Evolutionary conservation across 2,113 vertebrate species (phyloP).

Genomic region (Cyprinodon tularosa): DNA sequence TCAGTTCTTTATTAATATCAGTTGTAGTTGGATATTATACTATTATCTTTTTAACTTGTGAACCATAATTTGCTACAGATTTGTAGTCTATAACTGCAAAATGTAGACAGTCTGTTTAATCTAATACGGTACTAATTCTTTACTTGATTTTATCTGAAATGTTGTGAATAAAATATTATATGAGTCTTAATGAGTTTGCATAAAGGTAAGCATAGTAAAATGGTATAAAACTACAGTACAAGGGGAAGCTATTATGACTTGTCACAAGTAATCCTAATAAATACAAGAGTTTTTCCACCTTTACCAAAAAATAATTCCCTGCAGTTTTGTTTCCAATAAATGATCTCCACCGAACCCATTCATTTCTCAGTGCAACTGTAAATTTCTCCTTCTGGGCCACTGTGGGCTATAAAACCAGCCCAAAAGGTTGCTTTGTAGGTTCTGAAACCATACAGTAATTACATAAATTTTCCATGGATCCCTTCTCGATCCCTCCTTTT

Average conservation of each 20-base stretch:
- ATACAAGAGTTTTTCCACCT: conserved; percentile 12
- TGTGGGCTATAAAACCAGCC: conserved; percentile 21
- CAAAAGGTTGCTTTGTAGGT: conserved; percentile 21
- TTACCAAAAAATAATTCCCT: conserved; percentile 17
- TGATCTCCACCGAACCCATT: conserved; percentile 12
- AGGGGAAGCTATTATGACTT: conserved; percentile 17
- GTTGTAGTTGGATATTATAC: conserved; percentile 19
- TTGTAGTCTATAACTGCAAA: background rate
- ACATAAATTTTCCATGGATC: conserved; percentile 38
- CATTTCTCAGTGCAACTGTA: conserved; percentile 29
- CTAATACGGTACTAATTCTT: background rate
- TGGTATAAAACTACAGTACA: background rate
- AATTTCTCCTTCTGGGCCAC: conserved; percentile 28
- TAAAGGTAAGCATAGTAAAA: background rate
- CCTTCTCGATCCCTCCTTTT: conserved; percentile 34
- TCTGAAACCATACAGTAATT: conserved; percentile 45
- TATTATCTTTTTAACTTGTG: conserved; percentile 12
- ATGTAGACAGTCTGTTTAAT: conserved; percentile 14
- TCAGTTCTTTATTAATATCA: conserved; percentile 6
- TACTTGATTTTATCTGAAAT: background rate
- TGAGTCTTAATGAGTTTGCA: conserved; percentile 8
- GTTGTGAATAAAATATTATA: background rate
- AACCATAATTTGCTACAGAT: conserved; percentile 5
- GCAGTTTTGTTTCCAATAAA: conserved; percentile 22
- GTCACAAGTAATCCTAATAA: background rate